A percentile compares a stretch with the other conserved stretches of the same genome.
Evolutionary conservation across 2,888 invertebrate genomes (phyloP).

Genomic region (Aradus depressus): DNA sequence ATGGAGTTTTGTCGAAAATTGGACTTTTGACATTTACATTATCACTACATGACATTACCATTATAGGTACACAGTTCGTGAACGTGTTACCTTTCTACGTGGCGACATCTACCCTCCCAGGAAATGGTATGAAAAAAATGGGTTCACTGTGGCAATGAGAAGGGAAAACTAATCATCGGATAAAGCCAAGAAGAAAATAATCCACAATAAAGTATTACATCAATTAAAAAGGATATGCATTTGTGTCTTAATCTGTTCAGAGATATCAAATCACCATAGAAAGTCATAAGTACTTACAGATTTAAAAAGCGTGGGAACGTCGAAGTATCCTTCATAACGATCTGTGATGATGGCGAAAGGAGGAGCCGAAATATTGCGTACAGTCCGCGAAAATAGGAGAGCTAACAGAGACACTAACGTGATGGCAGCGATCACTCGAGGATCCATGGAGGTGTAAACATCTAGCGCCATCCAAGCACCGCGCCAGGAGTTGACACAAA

Average conservation of each 20-base stretch:
- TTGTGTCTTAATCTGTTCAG: too few species aligned
- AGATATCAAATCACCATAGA: background rate
- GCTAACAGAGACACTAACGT: constrained; percentile 56
- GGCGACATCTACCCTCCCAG: too few species aligned
- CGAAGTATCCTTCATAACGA: constrained; percentile 64
- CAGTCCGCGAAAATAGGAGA: constrained; percentile 54
- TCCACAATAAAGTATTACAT: too few species aligned
- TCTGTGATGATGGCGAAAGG: constrained; percentile 71
- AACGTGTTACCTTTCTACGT: too few species aligned
- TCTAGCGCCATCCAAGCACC: constrained; percentile 72
- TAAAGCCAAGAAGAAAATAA: too few species aligned
- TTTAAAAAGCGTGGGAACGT: constrained; percentile 74
- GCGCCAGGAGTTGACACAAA: constrained; percentile 80
- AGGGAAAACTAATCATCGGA: too few species aligned
- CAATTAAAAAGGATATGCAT: background rate
- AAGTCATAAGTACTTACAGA: constrained; percentile 31
- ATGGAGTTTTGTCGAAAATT: too few species aligned
- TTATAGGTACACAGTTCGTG: too few species aligned
- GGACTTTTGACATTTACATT: too few species aligned
- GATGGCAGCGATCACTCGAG: constrained; percentile 45
- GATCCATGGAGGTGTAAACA: constrained; percentile 49
- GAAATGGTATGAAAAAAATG: too few species aligned
- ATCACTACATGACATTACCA: too few species aligned
- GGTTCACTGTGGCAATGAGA: background rate
- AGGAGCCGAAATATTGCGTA: constrained; percentile 70